Percentiles rank a stretch among this genome's conserved stretches.
phyloP scores from a whole-genome alignment of 2,797 vertebrate species.

The Phrynocephalus vlangalii region DNA sequence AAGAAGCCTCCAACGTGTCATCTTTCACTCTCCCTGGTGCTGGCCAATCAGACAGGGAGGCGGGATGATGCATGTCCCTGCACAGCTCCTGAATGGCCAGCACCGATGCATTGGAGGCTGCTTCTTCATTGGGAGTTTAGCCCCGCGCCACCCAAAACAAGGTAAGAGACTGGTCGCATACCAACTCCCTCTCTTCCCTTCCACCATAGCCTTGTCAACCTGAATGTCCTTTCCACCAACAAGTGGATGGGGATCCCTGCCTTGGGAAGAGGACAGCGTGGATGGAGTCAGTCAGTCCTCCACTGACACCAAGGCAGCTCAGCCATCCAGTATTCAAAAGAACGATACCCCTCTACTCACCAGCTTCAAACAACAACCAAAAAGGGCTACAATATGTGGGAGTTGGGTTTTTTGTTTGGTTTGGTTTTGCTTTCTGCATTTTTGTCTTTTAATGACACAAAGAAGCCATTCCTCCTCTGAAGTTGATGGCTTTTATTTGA shows the following conservation, averaged over 20 bases:
- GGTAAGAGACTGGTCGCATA: no score
- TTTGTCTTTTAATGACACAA: not conserved
- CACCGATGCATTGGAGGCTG: no score
- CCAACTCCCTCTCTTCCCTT: no score
- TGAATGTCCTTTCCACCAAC: not conserved
- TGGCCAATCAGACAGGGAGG: no score
- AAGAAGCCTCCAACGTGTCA: no score
- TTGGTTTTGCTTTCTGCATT: no score
- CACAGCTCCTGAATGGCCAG: no score
- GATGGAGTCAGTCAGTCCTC: not conserved
- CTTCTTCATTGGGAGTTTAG: no score
- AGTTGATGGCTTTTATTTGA: constrained; percentile 15
- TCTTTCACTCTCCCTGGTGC: no score
- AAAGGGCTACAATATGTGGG: not conserved
- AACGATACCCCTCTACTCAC: not conserved
- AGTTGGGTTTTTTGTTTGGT: no score
- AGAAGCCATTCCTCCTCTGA: constrained; percentile 38
- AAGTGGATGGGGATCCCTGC: rapidly evolving
- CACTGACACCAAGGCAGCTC: rapidly evolving
- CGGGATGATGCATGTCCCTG: no score
- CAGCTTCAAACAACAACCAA: not conserved
- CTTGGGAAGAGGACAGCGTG: rapidly evolving
- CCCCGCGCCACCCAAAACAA: no score
- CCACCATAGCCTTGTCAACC: not conserved
- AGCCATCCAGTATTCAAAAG: rapidly evolving